Conservation (phyloP, 1,140 invertebrate species). For the Pachypeltis micranthus region DNA sequence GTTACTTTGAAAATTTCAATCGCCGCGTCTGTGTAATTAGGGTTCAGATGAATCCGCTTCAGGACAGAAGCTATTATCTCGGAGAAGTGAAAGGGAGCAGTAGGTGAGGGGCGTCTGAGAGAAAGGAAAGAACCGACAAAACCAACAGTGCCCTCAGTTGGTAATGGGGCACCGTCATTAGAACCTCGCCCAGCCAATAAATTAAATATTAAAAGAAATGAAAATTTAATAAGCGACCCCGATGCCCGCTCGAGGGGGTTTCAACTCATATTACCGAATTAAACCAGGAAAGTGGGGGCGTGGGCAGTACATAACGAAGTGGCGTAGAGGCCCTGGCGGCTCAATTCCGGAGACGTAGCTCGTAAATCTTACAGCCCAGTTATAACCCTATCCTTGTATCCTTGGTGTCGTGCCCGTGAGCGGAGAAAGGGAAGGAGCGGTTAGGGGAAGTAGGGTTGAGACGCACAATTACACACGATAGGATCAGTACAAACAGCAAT, state of each 20-base stretch:
- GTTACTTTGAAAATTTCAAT: constrained; percentile 8
- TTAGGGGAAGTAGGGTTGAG: too few species aligned
- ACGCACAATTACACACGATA: constrained; percentile 5
- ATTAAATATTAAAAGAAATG: constrained; percentile 9
- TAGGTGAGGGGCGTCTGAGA: too few species aligned
- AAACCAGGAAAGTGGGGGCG: constrained; percentile 2
- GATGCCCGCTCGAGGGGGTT: background rate
- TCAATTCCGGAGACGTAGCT: background rate
- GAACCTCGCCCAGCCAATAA: constrained; percentile 5
- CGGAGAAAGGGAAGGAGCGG: background rate
- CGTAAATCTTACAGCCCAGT: background rate
- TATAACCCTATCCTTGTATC: background rate
- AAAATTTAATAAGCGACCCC: constrained; percentile 1
- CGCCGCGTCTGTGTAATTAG: background rate
- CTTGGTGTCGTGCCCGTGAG: background rate
- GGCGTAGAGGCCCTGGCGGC: background rate
- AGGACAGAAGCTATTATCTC: background rate
- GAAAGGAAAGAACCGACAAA: constrained; percentile 5
- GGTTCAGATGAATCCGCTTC: background rate
- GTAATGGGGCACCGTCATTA: constrained; percentile 2
- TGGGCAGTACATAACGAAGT: constrained; percentile 4
- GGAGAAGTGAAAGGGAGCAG: background rate
- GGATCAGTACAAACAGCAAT: constrained; percentile 3
- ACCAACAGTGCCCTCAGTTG: constrained; percentile 1
- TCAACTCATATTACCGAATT: constrained; percentile 6